A percentile compares a stretch with the other conserved stretches of the same genome.
Evolutionary conservation across 1,140 invertebrate species (phyloP).

Genomic region (Diorhabda sublineata): DNA sequence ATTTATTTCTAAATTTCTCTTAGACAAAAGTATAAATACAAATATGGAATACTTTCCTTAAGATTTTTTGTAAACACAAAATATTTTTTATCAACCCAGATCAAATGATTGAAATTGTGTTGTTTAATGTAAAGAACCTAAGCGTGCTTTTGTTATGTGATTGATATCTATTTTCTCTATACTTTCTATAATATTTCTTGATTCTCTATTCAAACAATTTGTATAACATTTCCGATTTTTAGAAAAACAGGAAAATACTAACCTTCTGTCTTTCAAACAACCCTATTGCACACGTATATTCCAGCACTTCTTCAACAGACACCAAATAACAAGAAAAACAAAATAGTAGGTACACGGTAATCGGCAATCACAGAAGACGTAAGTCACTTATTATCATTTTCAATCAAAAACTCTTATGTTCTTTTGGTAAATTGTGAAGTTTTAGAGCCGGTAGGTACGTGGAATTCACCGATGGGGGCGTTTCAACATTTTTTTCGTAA

Average conservation of each 20-base stretch:
- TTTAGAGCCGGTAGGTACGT: neutral
- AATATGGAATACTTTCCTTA: too few species aligned
- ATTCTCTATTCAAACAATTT: too few species aligned
- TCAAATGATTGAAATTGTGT: too few species aligned
- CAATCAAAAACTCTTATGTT: neutral
- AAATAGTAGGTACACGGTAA: neutral
- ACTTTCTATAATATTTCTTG: too few species aligned
- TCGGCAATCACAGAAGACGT: neutral
- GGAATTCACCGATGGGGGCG: constrained; percentile 15
- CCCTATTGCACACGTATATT: neutral
- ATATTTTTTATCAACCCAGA: too few species aligned
- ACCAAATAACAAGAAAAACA: neutral
- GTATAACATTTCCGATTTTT: too few species aligned
- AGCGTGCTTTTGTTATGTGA: too few species aligned
- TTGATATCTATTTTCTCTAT: too few species aligned
- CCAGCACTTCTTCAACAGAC: neutral
- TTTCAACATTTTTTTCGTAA: constrained; percentile 18
- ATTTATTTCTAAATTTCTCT: too few species aligned
- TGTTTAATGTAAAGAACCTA: too few species aligned
- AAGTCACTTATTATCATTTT: neutral
- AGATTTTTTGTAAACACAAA: too few species aligned
- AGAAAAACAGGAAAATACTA: neutral
- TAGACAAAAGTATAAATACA: too few species aligned
- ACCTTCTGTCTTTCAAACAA: neutral
- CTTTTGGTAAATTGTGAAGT: neutral